Evolutionary conservation across 1,140 invertebrate genomes (phyloP), one percentile per base, ranked within the genome.

Genomic region (Phymorhynchus buccinoides): DNA sequence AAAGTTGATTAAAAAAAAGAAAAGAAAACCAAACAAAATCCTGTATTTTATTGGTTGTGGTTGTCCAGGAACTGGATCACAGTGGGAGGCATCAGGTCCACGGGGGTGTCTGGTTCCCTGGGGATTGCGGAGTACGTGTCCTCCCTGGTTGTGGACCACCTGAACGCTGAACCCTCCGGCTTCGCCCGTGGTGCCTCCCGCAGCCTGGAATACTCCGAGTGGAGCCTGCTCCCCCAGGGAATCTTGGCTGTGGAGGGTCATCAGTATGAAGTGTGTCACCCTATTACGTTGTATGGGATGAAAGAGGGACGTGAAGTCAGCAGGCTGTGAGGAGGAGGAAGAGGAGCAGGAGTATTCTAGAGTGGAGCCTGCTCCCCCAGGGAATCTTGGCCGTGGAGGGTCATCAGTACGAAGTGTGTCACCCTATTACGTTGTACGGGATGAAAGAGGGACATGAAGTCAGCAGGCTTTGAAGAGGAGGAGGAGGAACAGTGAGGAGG

Each of bases 51-150:
- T n/a, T n/a, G n/a, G n/a, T n/a, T n/a, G n/a, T n/a, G n/a, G 6
- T 62, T 73, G 84, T 75, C 39, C 73, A 91, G 90, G 71, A 85
- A 88, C 39, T 91, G 90, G 89, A 86, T 91, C 48, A 90, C 89
- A 22, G 85, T 90, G 68, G 90, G 91, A 73, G 90, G 91, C 22
- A 91, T 91, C 4, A 83, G 91, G 48, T 91, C 91, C 6, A 91
- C 91, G 16, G 91, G 91, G 0, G 81, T 91, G 18, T 90, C 90
- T 39, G 89, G 78, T 32, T 90, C 88, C 44, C 85, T 90, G 16
- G 91, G 89, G 1, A 90, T 91, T 32, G 87, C 84, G 1, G 86
- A 90, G 35, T 84, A 87, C 56, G 87, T 90, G 27, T 18, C 37
- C 2, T 52, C 77, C 0, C 78, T 90, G 18, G 44, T 88, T 6